These are phyloP conservation scores for Anisognathus igniventris DNA, from an alignment of 2,797 vertebrate species.

Conservation along the genomic window DNA sequence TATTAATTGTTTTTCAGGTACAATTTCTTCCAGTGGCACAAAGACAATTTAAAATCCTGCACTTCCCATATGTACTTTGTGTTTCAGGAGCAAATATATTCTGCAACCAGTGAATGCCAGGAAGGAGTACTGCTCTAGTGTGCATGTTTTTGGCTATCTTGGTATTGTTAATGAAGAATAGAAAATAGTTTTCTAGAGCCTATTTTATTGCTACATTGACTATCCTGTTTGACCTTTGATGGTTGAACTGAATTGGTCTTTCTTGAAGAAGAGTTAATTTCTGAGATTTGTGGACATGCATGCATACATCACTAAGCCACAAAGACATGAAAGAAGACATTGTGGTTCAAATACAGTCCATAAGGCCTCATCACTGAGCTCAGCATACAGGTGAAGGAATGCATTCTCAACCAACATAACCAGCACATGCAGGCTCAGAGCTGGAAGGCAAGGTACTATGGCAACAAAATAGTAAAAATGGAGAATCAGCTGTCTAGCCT, in stretches of 20 bases:
- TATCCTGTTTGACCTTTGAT: background rate
- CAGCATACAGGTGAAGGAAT: background rate
- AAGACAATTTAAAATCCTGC: background rate
- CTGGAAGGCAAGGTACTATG: background rate
- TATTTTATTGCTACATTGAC: background rate
- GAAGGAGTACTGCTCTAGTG: background rate
- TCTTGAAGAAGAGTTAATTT: background rate
- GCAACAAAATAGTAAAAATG: background rate
- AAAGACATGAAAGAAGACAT: background rate
- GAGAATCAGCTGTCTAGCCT: slow-evolving; percentile 8
- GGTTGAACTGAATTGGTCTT: background rate
- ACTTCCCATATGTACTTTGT: background rate
- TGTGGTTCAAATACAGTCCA: background rate
- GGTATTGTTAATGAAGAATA: background rate
- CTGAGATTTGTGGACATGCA: background rate
- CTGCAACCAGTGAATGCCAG: background rate
- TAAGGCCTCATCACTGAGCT: background rate
- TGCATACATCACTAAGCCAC: background rate
- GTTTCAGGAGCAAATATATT: background rate
- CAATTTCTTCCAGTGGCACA: background rate
- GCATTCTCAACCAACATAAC: background rate
- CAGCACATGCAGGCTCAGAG: background rate
- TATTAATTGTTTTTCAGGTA: background rate
- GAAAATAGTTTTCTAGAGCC: background rate
- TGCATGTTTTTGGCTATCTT: background rate